Evolutionary conservation across 2,888 invertebrate genomes (phyloP), one percentile per base, ranked within the genome.

Genomic region (Rhogogaster chlorosoma): DNA sequence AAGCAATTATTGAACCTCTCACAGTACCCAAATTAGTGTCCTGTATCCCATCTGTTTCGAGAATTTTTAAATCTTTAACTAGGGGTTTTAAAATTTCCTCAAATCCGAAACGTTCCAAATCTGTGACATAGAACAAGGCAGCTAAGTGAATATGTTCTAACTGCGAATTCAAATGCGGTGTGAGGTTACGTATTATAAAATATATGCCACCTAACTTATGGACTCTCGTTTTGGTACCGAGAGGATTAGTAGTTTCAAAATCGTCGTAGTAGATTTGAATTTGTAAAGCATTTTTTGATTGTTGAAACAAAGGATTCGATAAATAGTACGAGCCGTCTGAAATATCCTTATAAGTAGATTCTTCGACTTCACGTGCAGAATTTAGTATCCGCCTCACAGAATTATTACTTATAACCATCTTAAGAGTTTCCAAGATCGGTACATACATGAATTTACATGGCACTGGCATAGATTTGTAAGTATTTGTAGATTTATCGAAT

Each of bases 141-240:
- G 85, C 29, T 78, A 87, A 86, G 75, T 85, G 86, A 78, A 88
- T 87, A n/a, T 86, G 83, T 64, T 86, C n/a, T 10, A 87, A 85
- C 18, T 75, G 75, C 32, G 86, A 86, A 38, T 87, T 86, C 18
- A 86, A 42, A 83, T 87, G 22, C n/a, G 57, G 22, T 64, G 86
- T 85, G 18, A 87, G n/a, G 82, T 88, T 88, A 22, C 71, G 71
- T 77, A 87, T 75, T 12, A 71, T 80, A 26, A 87, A 86, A 84
- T 88, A 88, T 49, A 87, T 86, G 2, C 77, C 87, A 53, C 84
- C 84, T 2, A 88, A 75, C 84, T 88, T 87, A 75, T 88, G 85
- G 67, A 86, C 75, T 0, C 64, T 38, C 10, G 84, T 53, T 57
- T 86, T 87, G 10, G 77, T 67, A 64, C 4, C 84, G 15, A 42